Base-by-base conservation (phyloP, 2,888 invertebrate species). In the Leptinotarsa tumamoca region DNA sequence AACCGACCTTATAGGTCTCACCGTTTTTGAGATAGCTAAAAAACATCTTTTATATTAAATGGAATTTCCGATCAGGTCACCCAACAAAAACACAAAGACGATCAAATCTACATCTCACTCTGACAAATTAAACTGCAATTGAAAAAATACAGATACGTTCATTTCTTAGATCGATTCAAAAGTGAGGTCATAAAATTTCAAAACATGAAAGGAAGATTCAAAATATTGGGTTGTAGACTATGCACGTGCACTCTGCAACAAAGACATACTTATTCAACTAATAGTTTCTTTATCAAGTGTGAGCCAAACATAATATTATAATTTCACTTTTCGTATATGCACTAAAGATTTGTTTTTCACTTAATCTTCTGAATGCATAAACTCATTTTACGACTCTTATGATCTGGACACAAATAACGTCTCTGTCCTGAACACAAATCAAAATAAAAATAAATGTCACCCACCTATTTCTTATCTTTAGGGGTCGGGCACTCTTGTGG, bases 361-460 rank as follows among this genome's bases (percentile, higher is more conserved):
- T 43, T 2, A 10, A 43, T 43, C 43, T 52, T 52, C 17, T 52
- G 52, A 52, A 52, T 52, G 52, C 52, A 52, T n/a, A 52, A 15
- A 52, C 17, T 17, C 52, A 52, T n/a, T 52, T 52, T n/a, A 52
- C n/a, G 52, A 52, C 15, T 17, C 15, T 52, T 4, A 52, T 43
- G 43, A 52, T 17, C 52, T n/a, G 52, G n/a, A 52, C n/a, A 52
- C 52, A 52, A 52, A 17, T n/a, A 52, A 52, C 3, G n/a, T 52
- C 52, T 52, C 52, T 52, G 52, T 52, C 4, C 52, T 17, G 52
- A 52, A 52, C 52, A 52, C 52, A 52, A 52, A 52, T 52, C 52
- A 52, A 17, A 52, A 52, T 52, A 52, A 52, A 17, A 52, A 52
- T 52, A 52, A 52, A 52, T 52, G 52, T 52, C 52, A 52, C n/a